These are phyloP conservation scores for Alouatta palliata DNA, from an alignment of 2,113 vertebrate genomes.

Conservation along the genomic window DNA sequence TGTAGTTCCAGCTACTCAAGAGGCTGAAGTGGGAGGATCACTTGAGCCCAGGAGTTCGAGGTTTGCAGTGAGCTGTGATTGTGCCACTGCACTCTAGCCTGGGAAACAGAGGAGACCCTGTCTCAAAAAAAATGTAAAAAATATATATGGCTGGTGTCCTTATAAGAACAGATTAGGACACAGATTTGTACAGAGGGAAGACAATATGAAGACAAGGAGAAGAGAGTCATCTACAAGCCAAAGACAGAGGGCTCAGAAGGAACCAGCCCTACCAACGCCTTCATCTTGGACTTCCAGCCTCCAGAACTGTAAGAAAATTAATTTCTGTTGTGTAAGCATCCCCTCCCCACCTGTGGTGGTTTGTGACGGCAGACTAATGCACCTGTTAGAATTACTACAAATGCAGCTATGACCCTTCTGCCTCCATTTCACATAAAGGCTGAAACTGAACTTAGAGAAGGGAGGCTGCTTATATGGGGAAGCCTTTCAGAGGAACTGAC, in stretches of 20 bases:
- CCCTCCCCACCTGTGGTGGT: background rate
- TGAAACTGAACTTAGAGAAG: background rate
- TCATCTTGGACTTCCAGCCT: background rate
- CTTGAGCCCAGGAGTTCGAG: no score
- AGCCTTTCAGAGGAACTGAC: background rate
- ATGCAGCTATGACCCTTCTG: no score
- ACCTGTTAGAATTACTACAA: background rate
- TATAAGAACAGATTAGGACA: background rate
- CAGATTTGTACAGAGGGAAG: background rate
- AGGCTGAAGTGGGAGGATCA: no score
- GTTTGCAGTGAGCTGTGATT: no score
- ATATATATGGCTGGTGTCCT: background rate
- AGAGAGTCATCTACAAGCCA: background rate
- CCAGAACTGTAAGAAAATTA: background rate
- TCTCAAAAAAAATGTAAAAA: no score
- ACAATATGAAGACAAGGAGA: background rate
- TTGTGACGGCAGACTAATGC: rapidly evolving
- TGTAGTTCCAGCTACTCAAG: no score
- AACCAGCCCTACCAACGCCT: background rate
- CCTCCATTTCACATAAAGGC: background rate
- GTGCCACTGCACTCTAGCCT: no score
- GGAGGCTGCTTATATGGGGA: background rate
- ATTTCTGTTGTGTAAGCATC: background rate
- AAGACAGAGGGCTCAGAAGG: background rate
- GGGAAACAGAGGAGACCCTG: no score